phyloP scores from a whole-genome alignment of 2,797 vertebrate genomes.

The Setipinna tenuifilis region DNA sequence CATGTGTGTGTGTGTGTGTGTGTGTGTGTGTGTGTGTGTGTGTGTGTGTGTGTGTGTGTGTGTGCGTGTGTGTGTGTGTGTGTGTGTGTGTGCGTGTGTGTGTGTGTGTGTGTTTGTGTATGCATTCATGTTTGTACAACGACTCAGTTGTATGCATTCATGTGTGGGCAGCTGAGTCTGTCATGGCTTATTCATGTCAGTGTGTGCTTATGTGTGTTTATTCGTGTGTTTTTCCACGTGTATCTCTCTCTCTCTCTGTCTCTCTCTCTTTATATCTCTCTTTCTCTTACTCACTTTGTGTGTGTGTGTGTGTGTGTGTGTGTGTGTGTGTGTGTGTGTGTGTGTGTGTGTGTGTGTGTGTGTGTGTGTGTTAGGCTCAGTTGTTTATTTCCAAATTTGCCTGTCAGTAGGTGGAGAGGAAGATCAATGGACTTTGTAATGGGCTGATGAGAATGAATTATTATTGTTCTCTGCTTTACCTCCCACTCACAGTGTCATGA shows the following conservation, averaged over 20 bases:
- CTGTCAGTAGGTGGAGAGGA: conserved; percentile 53
- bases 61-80: not conserved
- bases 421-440: conserved; percentile 65
- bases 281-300: not conserved
- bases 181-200: not conserved
- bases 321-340: conserved; percentile 37
- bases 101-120: not conserved
- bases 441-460: conserved; percentile 63
- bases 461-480: conserved; percentile 64
- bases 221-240: not conserved
- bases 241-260: not conserved
- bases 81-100: conserved; percentile 6
- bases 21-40: not conserved
- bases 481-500: conserved; percentile 66
- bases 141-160: not conserved
- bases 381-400: conserved; percentile 51
- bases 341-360: conserved; percentile 32
- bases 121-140: not conserved
- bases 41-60: not conserved
- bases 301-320: not conserved
- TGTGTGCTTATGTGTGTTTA: conserved; percentile 1
- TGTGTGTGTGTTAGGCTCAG: conserved; percentile 38
- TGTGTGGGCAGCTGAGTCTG: not conserved
- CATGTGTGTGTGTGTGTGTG: not conserved
- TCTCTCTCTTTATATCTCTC: not conserved